These are phyloP conservation scores for Oncorhynchus keta DNA, from an alignment of 2,113 vertebrate species.

Conservation along the genomic window DNA sequence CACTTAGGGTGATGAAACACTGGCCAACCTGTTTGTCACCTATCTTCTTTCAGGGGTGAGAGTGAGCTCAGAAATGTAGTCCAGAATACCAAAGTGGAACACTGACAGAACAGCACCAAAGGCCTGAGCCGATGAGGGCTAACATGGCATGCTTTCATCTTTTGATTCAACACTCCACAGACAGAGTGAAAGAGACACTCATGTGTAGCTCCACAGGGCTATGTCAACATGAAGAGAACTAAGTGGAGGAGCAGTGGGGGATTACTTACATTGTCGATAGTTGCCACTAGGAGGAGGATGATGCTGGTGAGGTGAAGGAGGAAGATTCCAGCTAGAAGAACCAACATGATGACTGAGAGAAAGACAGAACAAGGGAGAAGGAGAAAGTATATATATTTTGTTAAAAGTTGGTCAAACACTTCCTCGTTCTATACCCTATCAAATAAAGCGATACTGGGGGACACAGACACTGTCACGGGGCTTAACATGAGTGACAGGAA, in stretches of 20 bases:
- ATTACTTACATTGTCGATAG: slow-evolving; percentile 48
- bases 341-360: slow-evolving; percentile 65
- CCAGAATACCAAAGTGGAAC: slow-evolving; percentile 1
- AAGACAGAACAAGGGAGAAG: slow-evolving; percentile 19
- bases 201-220: background rate
- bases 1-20: background rate
- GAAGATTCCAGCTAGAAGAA: slow-evolving; percentile 70
- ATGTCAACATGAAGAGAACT: background rate
- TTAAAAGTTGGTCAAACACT: background rate
- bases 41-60: slow-evolving; percentile 11
- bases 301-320: slow-evolving; percentile 53
- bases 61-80: slow-evolving; percentile 43
- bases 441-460: no score
- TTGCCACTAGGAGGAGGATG: slow-evolving; percentile 46
- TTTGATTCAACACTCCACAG: background rate
- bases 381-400: background rate
- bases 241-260: background rate
- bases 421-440: no score
- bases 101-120: slow-evolving; percentile 2
- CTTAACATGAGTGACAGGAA: slow-evolving; percentile 1
- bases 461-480: background rate
- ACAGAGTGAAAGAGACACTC: background rate
- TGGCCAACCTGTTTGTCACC: slow-evolving; percentile 1
- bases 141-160: background rate
- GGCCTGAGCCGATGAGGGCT: background rate